Evolutionary conservation across 2,888 invertebrate genomes (phyloP).

Genomic region (Electrophaes corylata): DNA sequence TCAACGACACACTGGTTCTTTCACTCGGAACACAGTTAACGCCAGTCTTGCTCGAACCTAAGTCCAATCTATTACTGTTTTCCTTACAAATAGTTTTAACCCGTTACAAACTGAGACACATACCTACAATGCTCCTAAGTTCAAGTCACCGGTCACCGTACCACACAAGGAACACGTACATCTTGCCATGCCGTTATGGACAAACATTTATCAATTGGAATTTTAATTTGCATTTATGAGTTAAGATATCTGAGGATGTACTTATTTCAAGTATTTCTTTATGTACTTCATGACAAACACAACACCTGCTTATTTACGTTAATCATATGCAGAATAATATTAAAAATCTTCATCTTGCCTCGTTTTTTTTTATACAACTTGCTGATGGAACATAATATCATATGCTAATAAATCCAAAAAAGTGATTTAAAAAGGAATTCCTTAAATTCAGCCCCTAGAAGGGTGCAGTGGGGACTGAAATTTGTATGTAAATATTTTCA

Average conservation of each 20-base stretch:
- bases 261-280: slow-evolving; percentile 26
- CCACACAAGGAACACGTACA: background rate
- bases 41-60: background rate
- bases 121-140: background rate
- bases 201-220: slow-evolving; percentile 19
- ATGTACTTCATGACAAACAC: slow-evolving; percentile 13
- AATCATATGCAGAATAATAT: too few species aligned
- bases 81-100: background rate
- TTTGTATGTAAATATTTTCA: too few species aligned
- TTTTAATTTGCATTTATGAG: slow-evolving; percentile 13
- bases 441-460: too few species aligned
- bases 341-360: too few species aligned
- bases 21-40: background rate
- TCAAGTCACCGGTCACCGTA: background rate
- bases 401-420: too few species aligned
- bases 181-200: slow-evolving; percentile 4
- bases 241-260: slow-evolving; percentile 14
- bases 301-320: slow-evolving; percentile 21
- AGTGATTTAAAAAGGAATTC: too few species aligned
- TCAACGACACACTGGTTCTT: too few species aligned
- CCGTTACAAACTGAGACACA: background rate
- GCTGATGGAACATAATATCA: too few species aligned
- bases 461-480: too few species aligned
- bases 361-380: too few species aligned
- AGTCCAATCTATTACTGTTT: background rate